Base-by-base conservation (phyloP, 2,113 vertebrate species). In the Coreoperca whiteheadi region DNA sequence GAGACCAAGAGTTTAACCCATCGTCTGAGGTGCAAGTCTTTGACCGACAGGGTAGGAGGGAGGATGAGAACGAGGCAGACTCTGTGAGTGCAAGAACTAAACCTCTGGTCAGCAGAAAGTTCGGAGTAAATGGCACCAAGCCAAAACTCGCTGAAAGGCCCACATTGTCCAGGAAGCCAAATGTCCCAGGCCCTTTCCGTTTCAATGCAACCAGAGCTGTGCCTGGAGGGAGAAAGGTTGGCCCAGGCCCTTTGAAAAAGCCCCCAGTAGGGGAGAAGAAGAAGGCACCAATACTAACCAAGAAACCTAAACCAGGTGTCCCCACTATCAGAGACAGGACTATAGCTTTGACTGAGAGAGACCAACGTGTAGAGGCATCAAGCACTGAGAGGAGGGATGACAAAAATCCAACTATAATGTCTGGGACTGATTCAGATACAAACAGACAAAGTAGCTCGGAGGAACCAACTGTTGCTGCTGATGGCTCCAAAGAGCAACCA, bases 121-220 rank as follows among this genome's bases (percentile, higher is more conserved):
- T 56, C 54, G 12, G 48, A 43, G 43, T 8, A 51, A 59, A 91
- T 68, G 81, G 78, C 41, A 72, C 70, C 63, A 75, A 70, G 54
- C 21, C 79, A 77, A 91, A 77, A 89, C 51, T 48, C 0, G 14
- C 54, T 0, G 28, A 60, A 37, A 87, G 48, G 64, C 32, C 61
- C 54, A 9, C 41, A 15, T 25, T 73, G 54, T 32, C 56, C 46
- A 87, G 28, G 67, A 89, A 78, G 71, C 80, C 84, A 60, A 79
- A 84, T 12, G 21, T 56, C 28, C 39, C 64, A 11, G 77, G 78
- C 1, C 18, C 20, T 6, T n/a, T 39, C 6, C 77, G 41, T 60
- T 66, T 83, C 1, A 93, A 94, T 59, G 23, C 48, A 53, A 93
- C 86, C n/a, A 92, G 85, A 87, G 34, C 41, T 6, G 63, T 51